Conservation (phyloP, 2,113 vertebrate genomes). For the Percina caprodes region DNA sequence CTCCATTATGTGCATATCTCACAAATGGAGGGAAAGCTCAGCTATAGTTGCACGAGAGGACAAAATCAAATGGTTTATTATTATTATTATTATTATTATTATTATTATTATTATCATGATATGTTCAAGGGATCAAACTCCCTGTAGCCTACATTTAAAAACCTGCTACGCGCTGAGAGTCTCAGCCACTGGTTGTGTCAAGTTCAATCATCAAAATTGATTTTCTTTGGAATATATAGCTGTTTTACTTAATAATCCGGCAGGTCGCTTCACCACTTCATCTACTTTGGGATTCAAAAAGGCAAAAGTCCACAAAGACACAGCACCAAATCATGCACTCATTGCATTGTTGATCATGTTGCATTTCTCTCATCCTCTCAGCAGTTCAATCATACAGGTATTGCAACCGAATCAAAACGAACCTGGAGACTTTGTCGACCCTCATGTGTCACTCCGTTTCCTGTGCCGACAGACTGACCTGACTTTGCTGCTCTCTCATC, state of each 20-base stretch:
- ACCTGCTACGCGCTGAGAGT: background rate
- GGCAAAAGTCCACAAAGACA: background rate
- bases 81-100: background rate
- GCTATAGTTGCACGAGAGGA: background rate
- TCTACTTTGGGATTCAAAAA: background rate
- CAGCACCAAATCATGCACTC: background rate
- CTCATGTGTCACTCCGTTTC: conserved; percentile 32
- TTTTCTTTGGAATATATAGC: background rate
- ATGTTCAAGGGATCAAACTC: background rate
- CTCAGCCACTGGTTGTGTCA: background rate
- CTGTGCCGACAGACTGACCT: conserved; percentile 20
- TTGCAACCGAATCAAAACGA: conserved; percentile 6
- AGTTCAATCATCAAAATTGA: background rate
- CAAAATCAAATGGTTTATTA: background rate
- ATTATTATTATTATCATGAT: background rate
- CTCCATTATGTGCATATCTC: background rate
- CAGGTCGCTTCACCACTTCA: background rate
- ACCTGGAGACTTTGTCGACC: conserved; percentile 43
- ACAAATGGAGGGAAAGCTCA: background rate
- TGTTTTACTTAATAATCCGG: background rate
- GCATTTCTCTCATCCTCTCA: background rate
- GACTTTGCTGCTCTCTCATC: conserved; percentile 9
- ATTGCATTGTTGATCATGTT: background rate
- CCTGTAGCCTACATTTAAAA: background rate
- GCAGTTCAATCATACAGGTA: background rate